A percentile compares a stretch with the other conserved stretches of the same genome.
Conservation (phyloP, 2,113 vertebrate genomes). For the Octodon degus region DNA sequence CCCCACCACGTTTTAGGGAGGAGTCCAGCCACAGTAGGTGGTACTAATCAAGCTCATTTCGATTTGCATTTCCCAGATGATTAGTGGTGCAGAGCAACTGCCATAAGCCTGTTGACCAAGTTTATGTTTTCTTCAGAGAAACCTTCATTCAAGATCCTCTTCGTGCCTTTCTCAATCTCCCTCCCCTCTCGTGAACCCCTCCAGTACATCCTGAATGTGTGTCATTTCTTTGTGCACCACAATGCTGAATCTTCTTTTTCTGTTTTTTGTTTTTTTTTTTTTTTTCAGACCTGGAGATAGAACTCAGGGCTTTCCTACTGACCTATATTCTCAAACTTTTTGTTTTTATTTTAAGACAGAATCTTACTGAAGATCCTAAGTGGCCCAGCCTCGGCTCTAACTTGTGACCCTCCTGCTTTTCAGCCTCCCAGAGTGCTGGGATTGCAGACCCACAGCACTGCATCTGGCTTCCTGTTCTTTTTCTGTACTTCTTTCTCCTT, state of each 20-base stretch:
- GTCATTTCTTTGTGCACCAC: too few relatives aligned
- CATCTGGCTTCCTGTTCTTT: not conserved
- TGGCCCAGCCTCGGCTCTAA: not conserved
- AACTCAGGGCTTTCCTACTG: not conserved
- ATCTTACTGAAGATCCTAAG: not conserved
- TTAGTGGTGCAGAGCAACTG: not conserved
- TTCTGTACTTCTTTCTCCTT: not conserved
- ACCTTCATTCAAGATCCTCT: not conserved
- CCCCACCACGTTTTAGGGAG: not conserved
- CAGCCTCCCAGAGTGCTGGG: not conserved
- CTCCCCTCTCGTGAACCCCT: fast-evolving
- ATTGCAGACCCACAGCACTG: not conserved
- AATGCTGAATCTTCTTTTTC: not conserved
- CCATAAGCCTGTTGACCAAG: not conserved
- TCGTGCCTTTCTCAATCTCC: too few relatives aligned
- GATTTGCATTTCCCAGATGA: not conserved
- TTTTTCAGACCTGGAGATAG: not conserved
- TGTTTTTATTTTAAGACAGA: not conserved
- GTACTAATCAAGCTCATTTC: not conserved
- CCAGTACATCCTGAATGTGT: fast-evolving
- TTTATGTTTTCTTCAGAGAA: not conserved
- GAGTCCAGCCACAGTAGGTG: not conserved
- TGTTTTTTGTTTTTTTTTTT: not conserved
- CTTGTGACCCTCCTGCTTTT: not conserved
- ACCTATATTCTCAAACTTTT: not conserved